Evolutionary conservation across 2,888 invertebrate genomes (phyloP).

Genomic region (Phortica okadai): DNA sequence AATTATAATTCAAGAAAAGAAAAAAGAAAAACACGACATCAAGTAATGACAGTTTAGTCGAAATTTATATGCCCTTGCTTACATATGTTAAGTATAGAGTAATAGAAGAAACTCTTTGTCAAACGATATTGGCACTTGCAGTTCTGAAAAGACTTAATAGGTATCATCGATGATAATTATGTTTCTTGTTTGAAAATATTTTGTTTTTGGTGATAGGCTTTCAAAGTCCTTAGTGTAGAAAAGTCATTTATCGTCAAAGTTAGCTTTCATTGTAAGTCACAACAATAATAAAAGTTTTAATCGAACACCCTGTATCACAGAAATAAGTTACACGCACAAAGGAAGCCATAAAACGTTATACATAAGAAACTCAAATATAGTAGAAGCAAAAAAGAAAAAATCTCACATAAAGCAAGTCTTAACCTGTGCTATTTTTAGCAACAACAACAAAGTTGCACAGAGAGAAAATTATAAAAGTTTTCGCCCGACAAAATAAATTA

Average conservation of each 20-base stretch:
- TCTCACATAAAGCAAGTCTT: neutral
- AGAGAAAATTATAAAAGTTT: neutral
- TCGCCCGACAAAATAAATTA: conserved; percentile 5
- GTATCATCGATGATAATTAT: no score
- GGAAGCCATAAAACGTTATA: neutral
- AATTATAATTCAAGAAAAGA: conserved; percentile 3
- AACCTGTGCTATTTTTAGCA: conserved; percentile 13
- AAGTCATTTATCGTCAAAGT: no score
- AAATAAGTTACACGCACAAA: neutral
- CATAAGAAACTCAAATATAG: neutral
- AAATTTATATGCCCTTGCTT: neutral
- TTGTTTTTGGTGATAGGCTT: no score
- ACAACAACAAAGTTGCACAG: neutral
- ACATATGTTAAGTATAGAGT: no score
- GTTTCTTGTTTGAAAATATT: no score
- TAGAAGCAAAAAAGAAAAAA: neutral
- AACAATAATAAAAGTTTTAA: neutral
- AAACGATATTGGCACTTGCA: no score
- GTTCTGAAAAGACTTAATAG: no score
- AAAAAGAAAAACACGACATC: conserved; percentile 12
- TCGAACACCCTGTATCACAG: neutral
- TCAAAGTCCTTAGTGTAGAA: no score
- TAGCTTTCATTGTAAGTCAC: neutral
- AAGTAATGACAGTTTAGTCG: neutral
- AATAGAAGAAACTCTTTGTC: no score